Conservation (phyloP, 1,140 invertebrate species). For the Grapholita molesta region DNA sequence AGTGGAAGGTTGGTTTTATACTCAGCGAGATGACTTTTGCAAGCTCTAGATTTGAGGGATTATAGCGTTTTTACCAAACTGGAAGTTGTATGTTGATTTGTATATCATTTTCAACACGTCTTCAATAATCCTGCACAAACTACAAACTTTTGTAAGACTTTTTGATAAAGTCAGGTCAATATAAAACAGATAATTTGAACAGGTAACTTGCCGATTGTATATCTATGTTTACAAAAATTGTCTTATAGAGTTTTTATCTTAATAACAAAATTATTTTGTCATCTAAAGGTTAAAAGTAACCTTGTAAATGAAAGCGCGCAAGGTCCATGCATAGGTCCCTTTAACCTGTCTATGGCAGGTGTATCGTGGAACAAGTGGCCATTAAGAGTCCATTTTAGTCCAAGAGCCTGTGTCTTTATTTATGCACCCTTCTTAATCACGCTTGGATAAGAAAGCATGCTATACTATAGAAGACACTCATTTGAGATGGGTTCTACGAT, state of each 20-base stretch:
- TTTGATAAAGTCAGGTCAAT: no score
- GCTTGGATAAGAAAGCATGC: constrained; percentile 39
- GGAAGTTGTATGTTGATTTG: no score
- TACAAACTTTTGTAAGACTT: no score
- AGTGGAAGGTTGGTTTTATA: no score
- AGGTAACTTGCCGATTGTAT: no score
- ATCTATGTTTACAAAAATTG: no score
- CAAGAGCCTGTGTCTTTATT: constrained; percentile 49
- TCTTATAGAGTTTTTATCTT: no score
- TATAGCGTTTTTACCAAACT: no score
- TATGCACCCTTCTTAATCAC: constrained; percentile 72
- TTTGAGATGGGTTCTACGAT: neutral
- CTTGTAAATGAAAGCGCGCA: neutral
- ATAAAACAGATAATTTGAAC: no score
- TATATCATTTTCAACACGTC: no score
- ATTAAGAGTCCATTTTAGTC: constrained; percentile 74
- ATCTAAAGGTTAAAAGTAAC: neutral
- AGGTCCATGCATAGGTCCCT: neutral
- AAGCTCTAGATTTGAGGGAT: no score
- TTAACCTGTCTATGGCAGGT: constrained; percentile 49
- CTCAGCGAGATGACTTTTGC: no score
- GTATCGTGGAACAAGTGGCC: constrained; percentile 68
- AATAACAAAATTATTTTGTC: neutral
- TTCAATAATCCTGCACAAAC: neutral
- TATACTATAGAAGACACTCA: neutral